Conservation (phyloP, 2,888 invertebrate genomes). For the Tinea trinotella region DNA sequence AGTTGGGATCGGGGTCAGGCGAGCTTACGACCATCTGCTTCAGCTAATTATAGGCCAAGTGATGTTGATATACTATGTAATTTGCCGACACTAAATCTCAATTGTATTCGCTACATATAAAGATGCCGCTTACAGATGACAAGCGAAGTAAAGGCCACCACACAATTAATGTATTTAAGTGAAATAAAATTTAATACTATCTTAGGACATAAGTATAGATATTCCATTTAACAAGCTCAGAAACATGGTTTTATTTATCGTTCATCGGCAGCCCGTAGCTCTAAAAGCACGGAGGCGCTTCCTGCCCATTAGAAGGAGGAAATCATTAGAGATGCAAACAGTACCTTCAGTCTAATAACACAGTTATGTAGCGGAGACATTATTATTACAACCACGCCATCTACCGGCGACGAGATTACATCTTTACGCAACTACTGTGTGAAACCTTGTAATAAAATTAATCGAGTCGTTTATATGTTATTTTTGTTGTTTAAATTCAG, state of each 20-base stretch:
- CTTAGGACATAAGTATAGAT: too few relatives aligned
- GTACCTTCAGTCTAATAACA: constrained; percentile 50
- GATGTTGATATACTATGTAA: constrained; percentile 20
- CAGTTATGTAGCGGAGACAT: constrained; percentile 40
- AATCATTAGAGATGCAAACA: constrained; percentile 54
- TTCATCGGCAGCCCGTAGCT: not conserved
- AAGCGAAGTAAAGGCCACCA: too few relatives aligned
- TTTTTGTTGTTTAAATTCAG: constrained; percentile 8
- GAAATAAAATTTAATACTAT: too few relatives aligned
- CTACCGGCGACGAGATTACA: constrained; percentile 46
- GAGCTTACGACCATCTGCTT: constrained; percentile 67
- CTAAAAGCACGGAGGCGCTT: constrained; percentile 28
- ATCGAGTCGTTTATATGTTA: constrained; percentile 9
- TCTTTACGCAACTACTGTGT: constrained; percentile 43
- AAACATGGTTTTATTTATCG: not conserved
- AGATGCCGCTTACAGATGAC: constrained; percentile 1
- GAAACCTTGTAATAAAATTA: constrained; percentile 24
- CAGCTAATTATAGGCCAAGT: constrained; percentile 61
- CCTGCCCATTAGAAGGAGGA: constrained; percentile 51
- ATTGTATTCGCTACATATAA: constrained; percentile 32
- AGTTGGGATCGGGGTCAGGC: constrained; percentile 67
- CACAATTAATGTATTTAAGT: too few relatives aligned
- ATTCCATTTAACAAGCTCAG: not conserved
- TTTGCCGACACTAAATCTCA: constrained; percentile 43
- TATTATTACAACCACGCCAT: constrained; percentile 38